phyloP scores from a whole-genome alignment of 2,797 vertebrate genomes.

The Synaphobranchus kaupii region DNA sequence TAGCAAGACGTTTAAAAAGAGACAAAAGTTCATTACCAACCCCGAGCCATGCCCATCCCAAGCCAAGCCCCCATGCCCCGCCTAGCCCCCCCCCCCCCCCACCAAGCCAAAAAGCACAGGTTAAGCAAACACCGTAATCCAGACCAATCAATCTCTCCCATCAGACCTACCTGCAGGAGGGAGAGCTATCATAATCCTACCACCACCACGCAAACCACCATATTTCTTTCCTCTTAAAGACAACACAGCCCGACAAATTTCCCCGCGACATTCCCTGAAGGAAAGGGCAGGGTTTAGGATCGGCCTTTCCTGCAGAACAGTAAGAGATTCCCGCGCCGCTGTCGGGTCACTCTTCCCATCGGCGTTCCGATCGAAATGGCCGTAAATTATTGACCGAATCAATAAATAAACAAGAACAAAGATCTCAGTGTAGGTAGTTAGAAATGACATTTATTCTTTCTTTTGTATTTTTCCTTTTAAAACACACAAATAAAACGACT shows the following conservation, averaged over 20 bases:
- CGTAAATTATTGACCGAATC: neutral
- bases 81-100: neutral
- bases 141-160: neutral
- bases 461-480: conserved; percentile 28
- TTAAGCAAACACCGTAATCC: neutral
- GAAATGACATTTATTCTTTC: conserved; percentile 64
- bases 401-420: neutral
- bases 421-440: conserved; percentile 38
- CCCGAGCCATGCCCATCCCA: neutral
- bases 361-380: neutral
- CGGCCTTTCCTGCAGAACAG: neutral
- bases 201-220: neutral
- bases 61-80: neutral
- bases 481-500: conserved; percentile 58
- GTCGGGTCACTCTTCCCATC: neutral
- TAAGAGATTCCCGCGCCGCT: neutral
- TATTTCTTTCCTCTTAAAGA: neutral
- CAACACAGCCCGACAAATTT: neutral
- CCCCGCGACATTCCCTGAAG: neutral
- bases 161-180: neutral
- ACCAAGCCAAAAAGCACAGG: neutral
- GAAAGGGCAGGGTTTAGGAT: neutral
- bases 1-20: neutral
- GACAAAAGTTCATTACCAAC: neutral
- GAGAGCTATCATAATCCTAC: neutral